A percentile compares a stretch with the other conserved stretches of the same genome.
Evolutionary conservation across 2,888 invertebrate species (phyloP).

Genomic region (Philopedon plagiatum): DNA sequence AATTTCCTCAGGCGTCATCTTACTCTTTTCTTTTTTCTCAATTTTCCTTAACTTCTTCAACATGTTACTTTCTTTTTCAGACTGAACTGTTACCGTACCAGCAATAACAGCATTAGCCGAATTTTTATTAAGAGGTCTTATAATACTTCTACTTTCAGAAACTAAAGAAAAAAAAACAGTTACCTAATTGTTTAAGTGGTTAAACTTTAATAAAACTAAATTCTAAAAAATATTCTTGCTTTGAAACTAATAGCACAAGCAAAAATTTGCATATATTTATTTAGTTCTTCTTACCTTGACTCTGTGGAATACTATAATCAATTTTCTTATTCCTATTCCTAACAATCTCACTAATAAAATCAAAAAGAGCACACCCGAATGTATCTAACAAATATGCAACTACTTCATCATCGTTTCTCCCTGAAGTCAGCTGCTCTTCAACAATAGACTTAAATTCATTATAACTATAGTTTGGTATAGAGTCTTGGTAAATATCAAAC

Average conservation of each 20-base stretch:
- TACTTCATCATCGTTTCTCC: slow-evolving; percentile 71
- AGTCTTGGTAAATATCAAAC: slow-evolving; percentile 58
- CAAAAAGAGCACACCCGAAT: slow-evolving; percentile 82
- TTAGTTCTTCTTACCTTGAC: slow-evolving; percentile 13
- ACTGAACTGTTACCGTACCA: slow-evolving; percentile 87
- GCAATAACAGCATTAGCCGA: slow-evolving; percentile 71
- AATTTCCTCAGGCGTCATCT: slow-evolving; percentile 53
- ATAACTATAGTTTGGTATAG: slow-evolving; percentile 59
- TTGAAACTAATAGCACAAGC: no score
- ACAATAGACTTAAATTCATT: slow-evolving; percentile 59
- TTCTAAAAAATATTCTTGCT: no score
- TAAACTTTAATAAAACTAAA: no score
- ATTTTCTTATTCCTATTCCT: slow-evolving; percentile 60
- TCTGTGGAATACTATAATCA: slow-evolving; percentile 52
- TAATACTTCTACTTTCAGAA: background rate
- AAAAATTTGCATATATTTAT: no score
- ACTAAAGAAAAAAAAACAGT: slow-evolving; percentile 7
- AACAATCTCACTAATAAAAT: slow-evolving; percentile 65
- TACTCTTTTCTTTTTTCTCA: slow-evolving; percentile 79
- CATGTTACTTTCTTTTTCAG: slow-evolving; percentile 85
- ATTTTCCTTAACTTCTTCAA: slow-evolving; percentile 86
- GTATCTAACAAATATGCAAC: slow-evolving; percentile 91
- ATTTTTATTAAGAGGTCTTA: slow-evolving; percentile 37
- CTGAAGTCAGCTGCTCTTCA: slow-evolving; percentile 57
- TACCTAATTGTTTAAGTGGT: no score